These are phyloP conservation scores for Hirtodrosophila cameraria DNA, from an alignment of 2,888 invertebrate species.

Conservation along the genomic window DNA sequence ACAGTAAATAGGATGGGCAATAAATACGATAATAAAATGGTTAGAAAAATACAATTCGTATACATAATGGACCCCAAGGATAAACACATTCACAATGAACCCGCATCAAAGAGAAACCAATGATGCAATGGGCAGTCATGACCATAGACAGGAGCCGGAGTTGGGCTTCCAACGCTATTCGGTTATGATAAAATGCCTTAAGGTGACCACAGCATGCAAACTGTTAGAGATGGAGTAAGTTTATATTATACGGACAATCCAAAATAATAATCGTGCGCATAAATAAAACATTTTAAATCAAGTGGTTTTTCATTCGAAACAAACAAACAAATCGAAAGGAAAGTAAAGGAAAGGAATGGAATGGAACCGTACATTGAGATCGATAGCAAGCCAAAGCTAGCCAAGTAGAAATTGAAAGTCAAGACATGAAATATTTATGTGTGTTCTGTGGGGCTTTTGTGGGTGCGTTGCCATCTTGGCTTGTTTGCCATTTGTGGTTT, in stretches of 20 bases:
- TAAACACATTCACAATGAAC: slow-evolving; percentile 53
- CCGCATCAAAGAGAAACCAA: slow-evolving; percentile 69
- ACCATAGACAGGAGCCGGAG: slow-evolving; percentile 45
- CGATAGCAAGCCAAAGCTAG: neutral
- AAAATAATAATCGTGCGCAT: slow-evolving; percentile 74
- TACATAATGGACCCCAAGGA: slow-evolving; percentile 54
- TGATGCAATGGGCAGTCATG: slow-evolving; percentile 57
- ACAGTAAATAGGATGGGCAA: slow-evolving; percentile 68
- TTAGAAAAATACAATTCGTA: slow-evolving; percentile 47
- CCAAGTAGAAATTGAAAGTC: slow-evolving; percentile 70
- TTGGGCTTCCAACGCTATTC: slow-evolving; percentile 36
- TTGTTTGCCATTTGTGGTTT: slow-evolving; percentile 73
- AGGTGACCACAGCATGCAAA: slow-evolving; percentile 65
- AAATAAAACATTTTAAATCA: slow-evolving; percentile 77
- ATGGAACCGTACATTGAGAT: neutral
- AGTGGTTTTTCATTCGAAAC: slow-evolving; percentile 65
- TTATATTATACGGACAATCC: slow-evolving; percentile 39
- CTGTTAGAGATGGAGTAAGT: slow-evolving; percentile 4
- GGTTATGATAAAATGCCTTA: slow-evolving; percentile 75
- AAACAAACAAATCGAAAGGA: slow-evolving; percentile 56
- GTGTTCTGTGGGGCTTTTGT: slow-evolving; percentile 31
- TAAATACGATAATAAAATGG: slow-evolving; percentile 70
- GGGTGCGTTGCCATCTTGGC: slow-evolving; percentile 59
- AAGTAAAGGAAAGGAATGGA: slow-evolving; percentile 17
- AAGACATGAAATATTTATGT: slow-evolving; percentile 76